Evolutionary conservation across 92 coral and sea anemone genomes (phyloP).

Genomic region (Galaxea fascicularis): DNA sequence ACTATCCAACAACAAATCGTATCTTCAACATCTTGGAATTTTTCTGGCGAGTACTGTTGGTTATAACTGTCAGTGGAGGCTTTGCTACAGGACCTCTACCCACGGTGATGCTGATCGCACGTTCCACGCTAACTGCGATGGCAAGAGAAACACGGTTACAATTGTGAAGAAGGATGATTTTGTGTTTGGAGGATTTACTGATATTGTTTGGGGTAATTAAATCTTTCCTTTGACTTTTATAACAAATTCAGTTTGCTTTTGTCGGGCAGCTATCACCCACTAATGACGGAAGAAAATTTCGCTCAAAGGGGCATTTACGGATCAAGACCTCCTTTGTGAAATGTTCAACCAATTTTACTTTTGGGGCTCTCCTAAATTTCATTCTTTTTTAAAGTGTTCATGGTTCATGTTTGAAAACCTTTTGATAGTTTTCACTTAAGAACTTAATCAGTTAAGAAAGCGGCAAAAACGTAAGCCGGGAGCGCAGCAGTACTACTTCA

Average conservation of each 20-base stretch:
- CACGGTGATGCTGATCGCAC: neutral
- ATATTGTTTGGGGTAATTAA: slow-evolving; percentile 1
- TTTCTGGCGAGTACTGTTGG: neutral
- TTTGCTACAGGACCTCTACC: neutral
- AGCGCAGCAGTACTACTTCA: no score
- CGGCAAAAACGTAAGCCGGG: no score
- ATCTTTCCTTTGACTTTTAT: no score
- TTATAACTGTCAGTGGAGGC: neutral
- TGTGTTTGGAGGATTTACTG: slow-evolving; percentile 17
- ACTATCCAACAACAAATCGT: neutral
- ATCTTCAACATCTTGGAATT: neutral
- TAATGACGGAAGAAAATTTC: no score
- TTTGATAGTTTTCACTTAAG: no score
- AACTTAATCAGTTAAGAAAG: no score
- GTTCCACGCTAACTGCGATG: neutral
- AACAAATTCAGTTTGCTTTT: neutral
- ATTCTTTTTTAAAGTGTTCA: no score
- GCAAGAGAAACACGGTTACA: neutral
- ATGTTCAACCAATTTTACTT: no score
- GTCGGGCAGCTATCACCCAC: neutral
- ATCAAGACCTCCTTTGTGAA: no score
- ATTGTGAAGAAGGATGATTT: neutral
- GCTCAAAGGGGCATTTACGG: no score
- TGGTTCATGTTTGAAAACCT: no score
- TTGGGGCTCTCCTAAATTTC: no score